Conservation (phyloP, 2,113 vertebrate species). For the Lepisosteus osseus region DNA sequence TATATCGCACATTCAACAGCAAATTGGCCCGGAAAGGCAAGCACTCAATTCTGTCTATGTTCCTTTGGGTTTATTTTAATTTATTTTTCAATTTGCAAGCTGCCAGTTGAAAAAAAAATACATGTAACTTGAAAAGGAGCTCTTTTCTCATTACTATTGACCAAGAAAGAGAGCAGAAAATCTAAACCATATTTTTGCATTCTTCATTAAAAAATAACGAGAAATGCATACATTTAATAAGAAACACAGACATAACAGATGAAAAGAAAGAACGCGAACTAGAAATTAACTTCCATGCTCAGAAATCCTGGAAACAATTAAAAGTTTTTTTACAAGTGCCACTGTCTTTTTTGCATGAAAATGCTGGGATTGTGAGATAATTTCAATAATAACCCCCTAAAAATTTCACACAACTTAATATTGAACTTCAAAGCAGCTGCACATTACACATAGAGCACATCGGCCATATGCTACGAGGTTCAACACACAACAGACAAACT, state of each 20-base stretch:
- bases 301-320: constrained; percentile 1
- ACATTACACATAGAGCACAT: constrained; percentile 18
- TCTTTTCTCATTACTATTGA: neutral
- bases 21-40: no score
- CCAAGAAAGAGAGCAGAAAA: constrained; percentile 6
- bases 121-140: no score
- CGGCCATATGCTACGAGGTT: constrained; percentile 22
- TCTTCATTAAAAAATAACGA: constrained; percentile 1
- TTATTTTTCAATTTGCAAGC: no score
- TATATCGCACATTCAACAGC: no score
- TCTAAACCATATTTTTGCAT: constrained; percentile 20
- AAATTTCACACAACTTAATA: no score
- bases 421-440: neutral
- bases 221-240: neutral
- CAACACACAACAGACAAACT: constrained; percentile 19
- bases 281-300: neutral
- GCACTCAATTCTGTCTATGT: no score
- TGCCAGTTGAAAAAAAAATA: no score
- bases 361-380: no score
- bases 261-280: neutral
- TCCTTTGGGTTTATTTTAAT: no score
- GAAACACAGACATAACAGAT: neutral
- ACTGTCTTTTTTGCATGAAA: no score
- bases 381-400: no score
- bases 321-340: neutral